Base-by-base conservation (phyloP, 2,888 invertebrate species). In the Pyrgus malvae region DNA sequence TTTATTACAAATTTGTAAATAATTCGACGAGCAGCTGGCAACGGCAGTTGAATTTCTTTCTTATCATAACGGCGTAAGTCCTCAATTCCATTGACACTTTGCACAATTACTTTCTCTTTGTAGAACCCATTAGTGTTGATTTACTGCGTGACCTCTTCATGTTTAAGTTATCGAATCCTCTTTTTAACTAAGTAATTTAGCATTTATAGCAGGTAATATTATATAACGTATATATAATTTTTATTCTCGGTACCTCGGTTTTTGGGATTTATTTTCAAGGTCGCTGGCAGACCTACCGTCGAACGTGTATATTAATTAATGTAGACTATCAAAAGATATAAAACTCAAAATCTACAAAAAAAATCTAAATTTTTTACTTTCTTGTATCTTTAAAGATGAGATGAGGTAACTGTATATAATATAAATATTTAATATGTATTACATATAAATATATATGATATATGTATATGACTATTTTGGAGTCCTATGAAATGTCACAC, bases 311-410 rank as follows among this genome's bases (percentile, higher is more conserved):
- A 41, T 50, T 50, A 41, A 50, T 50, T 50, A 41, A 41, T 41
- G 49, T 45, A 50, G 41, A 41, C 40, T 41, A 41, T 49, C 49
- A 41, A 49, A 49, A 49, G 49, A 21, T 49, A 49, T 49, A 49
- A 49, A 49, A 49, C 31, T 49, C 49, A 49, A 49, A 49, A 49
- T 49, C 49, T 49, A 49, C 49, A 49, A 49, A 49, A 49, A 48
- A 49, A 49, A 49, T 40, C 40, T 21, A 40, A 41, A 31, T 9
- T 31, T 49, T 49, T 23, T 49, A 49, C 49, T 31, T 31, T 49
- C 19, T 40, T 49, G 38, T 38, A 25, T 48, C 27, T 48, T 33
- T 29, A 38, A 48, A 27, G 23, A 38, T 27, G 19, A 33, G 25
- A 19, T 38, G 19, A 33, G 25, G 12, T 38, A 29, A 48, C 38